Evolutionary conservation across 2,797 vertebrate genomes (phyloP), one percentile per base, ranked within the genome.

Genomic region (Helicolenus hilgendorfi): DNA sequence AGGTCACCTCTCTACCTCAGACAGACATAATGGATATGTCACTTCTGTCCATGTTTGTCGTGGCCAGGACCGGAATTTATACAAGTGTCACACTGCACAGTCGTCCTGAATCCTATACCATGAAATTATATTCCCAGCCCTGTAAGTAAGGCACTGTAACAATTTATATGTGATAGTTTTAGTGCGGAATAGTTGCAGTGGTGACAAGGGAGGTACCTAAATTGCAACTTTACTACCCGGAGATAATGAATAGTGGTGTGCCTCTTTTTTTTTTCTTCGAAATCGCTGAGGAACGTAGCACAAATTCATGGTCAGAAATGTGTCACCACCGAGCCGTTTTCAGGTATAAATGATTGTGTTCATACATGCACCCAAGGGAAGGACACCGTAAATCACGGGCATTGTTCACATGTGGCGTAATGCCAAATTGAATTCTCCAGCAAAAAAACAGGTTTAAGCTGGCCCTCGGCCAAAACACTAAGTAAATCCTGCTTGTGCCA

Each of bases 11-110:
- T n/a, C 49, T 76, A 11, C 75, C 60, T 77, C 77, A 83, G 77
- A 90, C 72, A 78, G 89, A 87, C 89, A 86, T 89, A 91, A 93
- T 96, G 74, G 88, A 90, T 90, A 75, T 94, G 86, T 90, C 90
- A 91, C 85, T 86, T 89, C 31, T 65, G 53, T 83, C 69, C 69
- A 27, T 65, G 45, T 90, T 89, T 90, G 73, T 87, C 36, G 13
- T 36, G 20, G 55, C 59, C 8, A 33, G 24, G 45, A 81, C 41
- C 18, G 24, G 83, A 76, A 83, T 80, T 63, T 67, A 72, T 86
- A 69, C 41, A 77, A 55, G 64, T 59, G 56, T 83, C 73, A 70
- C 27, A 53, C 41, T 73, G 36, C 49, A 58, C 63, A 78, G 88
- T 79, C 80, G 36, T 68, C 33, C 81, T 35, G 64, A 38, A 88